A percentile compares a stretch with the other conserved stretches of the same genome.
Evolutionary conservation across 2,888 invertebrate genomes (phyloP).

Genomic region (Phrixothrix hirtus): DNA sequence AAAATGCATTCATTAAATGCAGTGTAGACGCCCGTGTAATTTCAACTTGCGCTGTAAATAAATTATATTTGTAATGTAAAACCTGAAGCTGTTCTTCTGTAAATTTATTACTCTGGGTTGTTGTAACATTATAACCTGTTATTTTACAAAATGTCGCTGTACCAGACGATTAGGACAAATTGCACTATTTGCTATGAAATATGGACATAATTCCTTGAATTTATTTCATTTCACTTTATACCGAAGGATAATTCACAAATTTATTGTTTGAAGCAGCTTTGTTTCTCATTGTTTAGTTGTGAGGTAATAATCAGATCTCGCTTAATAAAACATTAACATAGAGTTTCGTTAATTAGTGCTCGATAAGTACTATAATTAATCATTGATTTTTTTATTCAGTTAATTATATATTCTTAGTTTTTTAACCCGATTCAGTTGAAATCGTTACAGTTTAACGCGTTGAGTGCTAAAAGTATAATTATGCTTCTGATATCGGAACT

Average conservation of each 20-base stretch:
- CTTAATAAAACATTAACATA: neutral
- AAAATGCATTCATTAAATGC: neutral
- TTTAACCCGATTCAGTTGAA: neutral
- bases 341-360: neutral
- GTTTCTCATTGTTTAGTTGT: no score
- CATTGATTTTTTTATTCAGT: neutral
- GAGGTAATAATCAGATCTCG: neutral
- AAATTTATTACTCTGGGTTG: slow-evolving; percentile 36
- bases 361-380: neutral
- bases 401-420: neutral
- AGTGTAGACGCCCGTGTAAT: neutral
- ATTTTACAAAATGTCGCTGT: slow-evolving; percentile 26
- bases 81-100: slow-evolving; percentile 31
- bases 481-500: neutral
- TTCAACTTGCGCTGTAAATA: slow-evolving; percentile 8
- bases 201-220: slow-evolving; percentile 34
- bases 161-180: slow-evolving; percentile 38
- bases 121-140: slow-evolving; percentile 37
- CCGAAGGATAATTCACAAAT: slow-evolving; percentile 12
- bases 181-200: slow-evolving; percentile 38
- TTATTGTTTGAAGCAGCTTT: no score
- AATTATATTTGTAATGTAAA: slow-evolving; percentile 34
- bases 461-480: neutral
- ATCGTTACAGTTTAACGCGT: neutral
- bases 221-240: slow-evolving; percentile 28